Conservation (phyloP, 2,888 invertebrate species). For the Drosophila tanythrix region DNA sequence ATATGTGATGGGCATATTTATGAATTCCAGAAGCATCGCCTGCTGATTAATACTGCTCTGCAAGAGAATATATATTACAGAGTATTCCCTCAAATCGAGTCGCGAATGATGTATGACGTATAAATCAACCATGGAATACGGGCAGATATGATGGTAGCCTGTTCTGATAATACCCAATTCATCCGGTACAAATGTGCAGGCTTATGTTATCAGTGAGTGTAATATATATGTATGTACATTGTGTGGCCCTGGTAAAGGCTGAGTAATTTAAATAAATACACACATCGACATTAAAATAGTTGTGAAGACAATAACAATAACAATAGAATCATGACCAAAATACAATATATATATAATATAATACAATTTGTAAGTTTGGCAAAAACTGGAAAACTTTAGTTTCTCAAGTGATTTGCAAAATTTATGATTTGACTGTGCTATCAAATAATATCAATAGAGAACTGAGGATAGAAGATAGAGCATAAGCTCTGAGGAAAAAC, state of each 20-base stretch:
- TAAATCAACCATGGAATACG: background rate
- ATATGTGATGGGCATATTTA: background rate
- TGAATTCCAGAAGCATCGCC: background rate
- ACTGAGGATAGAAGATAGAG: background rate
- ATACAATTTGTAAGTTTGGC: background rate
- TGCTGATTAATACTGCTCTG: background rate
- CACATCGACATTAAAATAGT: background rate
- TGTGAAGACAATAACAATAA: background rate
- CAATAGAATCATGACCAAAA: background rate
- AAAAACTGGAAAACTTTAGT: background rate
- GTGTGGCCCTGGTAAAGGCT: conserved; percentile 4
- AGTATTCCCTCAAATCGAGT: background rate
- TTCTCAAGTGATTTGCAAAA: background rate
- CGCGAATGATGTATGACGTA: background rate
- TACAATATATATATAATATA: background rate
- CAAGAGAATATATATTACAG: background rate
- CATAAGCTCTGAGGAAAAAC: background rate
- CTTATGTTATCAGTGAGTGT: conserved; percentile 4
- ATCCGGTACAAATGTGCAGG: background rate
- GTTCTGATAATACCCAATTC: conserved; percentile 3
- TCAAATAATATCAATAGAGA: background rate
- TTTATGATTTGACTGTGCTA: background rate
- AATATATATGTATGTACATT: background rate
- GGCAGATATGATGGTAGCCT: background rate
- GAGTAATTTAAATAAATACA: conserved; percentile 7